These are phyloP conservation scores for Morphnarchus princeps DNA, from an alignment of 2,113 vertebrate species.

Conservation along the genomic window DNA sequence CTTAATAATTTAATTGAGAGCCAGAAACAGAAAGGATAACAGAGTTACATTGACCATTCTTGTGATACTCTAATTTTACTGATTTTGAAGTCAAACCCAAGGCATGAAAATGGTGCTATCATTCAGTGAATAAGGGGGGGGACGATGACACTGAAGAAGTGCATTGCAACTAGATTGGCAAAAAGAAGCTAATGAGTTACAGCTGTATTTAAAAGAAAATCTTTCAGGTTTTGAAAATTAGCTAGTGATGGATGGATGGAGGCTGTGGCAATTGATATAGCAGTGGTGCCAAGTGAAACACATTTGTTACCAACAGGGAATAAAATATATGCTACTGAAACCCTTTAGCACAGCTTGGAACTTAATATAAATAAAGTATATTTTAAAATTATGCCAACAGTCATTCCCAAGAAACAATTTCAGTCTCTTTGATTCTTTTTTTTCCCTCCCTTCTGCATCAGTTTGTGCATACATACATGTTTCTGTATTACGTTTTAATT, in stretches of 20 bases:
- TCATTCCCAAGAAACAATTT: conserved; percentile 32
- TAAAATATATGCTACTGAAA: conserved; percentile 60
- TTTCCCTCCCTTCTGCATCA: background rate
- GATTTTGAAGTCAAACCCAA: conserved; percentile 11
- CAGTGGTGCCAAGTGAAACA: conserved; percentile 59
- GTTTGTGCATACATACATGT: background rate
- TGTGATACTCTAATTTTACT: background rate
- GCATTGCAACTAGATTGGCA: background rate
- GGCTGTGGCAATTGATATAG: conserved; percentile 54
- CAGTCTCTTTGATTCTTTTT: background rate
- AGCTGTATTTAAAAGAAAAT: conserved; percentile 59
- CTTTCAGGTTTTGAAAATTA: conserved; percentile 53
- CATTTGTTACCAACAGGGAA: conserved; percentile 53
- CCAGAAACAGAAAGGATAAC: background rate
- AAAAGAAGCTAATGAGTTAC: conserved; percentile 50
- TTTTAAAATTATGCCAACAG: conserved; percentile 24
- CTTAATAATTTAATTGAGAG: conserved; percentile 5
- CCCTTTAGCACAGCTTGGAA: conserved; percentile 33
- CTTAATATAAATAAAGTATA: conserved; percentile 24
- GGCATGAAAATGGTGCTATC: background rate
- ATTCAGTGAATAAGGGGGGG: background rate
- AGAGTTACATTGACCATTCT: background rate
- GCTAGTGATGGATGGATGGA: conserved; percentile 47
- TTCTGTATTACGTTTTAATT: background rate
- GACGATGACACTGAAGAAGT: background rate